These are phyloP conservation scores for Leptocoma aspasia DNA, from an alignment of 2,113 vertebrate species.

Conservation along the genomic window DNA sequence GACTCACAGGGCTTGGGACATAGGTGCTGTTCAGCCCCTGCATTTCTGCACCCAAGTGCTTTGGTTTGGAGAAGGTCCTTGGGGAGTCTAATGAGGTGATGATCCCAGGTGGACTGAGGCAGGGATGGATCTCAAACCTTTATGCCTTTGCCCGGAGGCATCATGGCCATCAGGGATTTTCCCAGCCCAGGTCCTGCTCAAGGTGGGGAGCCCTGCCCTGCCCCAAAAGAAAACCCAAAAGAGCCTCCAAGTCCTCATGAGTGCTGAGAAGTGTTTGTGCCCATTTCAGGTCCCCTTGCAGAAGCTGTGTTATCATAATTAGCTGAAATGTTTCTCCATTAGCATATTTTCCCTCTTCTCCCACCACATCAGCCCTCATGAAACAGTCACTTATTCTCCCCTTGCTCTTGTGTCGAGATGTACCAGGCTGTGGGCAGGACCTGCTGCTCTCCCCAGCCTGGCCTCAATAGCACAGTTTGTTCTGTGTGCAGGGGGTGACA, in stretches of 20 bases:
- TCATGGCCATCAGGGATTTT: not conserved
- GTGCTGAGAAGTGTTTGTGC: not conserved
- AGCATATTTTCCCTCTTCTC: conserved; percentile 2
- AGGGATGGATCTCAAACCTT: not conserved
- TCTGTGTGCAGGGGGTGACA: not conserved
- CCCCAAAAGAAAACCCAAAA: not conserved
- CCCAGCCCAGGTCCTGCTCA: not conserved
- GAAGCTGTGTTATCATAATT: conserved; percentile 3
- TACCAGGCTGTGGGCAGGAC: conserved; percentile 29
- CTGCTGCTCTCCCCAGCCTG: not conserved
- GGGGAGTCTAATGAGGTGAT: not conserved
- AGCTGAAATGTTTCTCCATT: not conserved
- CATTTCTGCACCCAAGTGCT: not conserved
- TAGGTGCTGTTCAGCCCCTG: accelerated
- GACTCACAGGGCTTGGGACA: accelerated
- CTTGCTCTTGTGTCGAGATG: not conserved
- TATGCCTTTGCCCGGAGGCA: not conserved
- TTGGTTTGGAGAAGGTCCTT: not conserved
- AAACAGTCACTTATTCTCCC: conserved; percentile 23
- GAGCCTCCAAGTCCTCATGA: not conserved
- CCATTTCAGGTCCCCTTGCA: conserved; percentile 21
- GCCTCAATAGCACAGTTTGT: conserved; percentile 24
- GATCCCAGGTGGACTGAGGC: not conserved
- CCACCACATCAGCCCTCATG: conserved; percentile 16
- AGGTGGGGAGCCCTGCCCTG: not conserved